Conservation (phyloP, 2,113 vertebrate genomes). For the Dascyllus trimaculatus region DNA sequence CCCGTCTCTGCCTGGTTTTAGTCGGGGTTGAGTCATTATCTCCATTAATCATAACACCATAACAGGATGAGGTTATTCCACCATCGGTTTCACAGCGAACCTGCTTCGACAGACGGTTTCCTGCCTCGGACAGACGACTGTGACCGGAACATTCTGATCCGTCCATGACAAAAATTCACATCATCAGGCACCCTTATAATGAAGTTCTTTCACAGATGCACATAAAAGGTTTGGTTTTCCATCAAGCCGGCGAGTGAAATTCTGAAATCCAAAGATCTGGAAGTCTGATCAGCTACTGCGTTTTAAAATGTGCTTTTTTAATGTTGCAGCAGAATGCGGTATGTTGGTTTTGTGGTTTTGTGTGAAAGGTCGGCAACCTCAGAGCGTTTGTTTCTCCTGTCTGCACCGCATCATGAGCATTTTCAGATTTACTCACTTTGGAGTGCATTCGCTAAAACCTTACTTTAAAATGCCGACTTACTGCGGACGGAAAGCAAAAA, state of each 20-base stretch:
- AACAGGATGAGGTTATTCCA: not conserved
- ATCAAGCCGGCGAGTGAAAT: not conserved
- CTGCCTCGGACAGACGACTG: not conserved
- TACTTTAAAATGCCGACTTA: not conserved
- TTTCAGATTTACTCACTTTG: conserved; percentile 4
- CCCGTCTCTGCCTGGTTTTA: conserved; percentile 3
- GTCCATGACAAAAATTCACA: not conserved
- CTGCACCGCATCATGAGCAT: not conserved
- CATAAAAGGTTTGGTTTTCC: no score
- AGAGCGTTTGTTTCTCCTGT: not conserved
- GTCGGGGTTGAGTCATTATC: conserved; percentile 4
- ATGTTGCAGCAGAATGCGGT: not conserved
- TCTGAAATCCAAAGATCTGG: not conserved
- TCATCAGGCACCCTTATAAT: not conserved
- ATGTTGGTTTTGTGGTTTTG: not conserved
- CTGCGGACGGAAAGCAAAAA: not conserved
- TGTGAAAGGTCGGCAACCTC: not conserved
- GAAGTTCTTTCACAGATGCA: not conserved
- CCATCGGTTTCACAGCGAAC: not conserved
- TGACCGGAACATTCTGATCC: not conserved
- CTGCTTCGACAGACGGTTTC: not conserved
- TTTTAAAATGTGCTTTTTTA: not conserved
- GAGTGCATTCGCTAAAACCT: not conserved
- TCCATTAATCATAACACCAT: not conserved
- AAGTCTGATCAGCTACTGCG: not conserved